phyloP scores from a whole-genome alignment of 2,888 invertebrate genomes.

The Bedellia somnulentella region DNA sequence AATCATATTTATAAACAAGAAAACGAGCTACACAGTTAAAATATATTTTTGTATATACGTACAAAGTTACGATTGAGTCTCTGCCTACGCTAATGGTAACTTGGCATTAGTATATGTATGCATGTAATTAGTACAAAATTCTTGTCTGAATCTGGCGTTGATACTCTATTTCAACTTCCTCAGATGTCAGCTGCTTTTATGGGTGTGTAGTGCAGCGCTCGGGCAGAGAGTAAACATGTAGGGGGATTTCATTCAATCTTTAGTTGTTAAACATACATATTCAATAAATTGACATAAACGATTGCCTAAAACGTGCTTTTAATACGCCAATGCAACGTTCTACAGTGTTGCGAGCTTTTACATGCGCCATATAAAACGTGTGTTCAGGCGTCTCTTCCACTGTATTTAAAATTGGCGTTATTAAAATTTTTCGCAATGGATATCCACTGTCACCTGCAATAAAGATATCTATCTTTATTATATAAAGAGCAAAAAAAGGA shows the following conservation, averaged over 20 bases:
- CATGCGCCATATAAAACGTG: conserved; percentile 1
- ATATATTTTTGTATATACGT: too few relatives aligned
- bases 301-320: conserved; percentile 1
- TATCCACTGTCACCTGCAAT: conserved; percentile 3
- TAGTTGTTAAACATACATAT: not conserved
- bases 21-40: too few relatives aligned
- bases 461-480: too few relatives aligned
- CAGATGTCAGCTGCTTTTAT: conserved; percentile 1
- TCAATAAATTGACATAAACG: not conserved
- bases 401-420: conserved; percentile 1
- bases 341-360: not conserved
- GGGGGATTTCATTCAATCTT: not conserved
- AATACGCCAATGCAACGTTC: conserved; percentile 2
- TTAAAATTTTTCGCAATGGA: conserved; percentile 1
- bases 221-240: conserved; percentile 1
- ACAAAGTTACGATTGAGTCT: too few relatives aligned
- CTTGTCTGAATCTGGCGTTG: not conserved
- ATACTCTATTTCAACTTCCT: conserved; percentile 2
- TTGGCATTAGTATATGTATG: too few relatives aligned
- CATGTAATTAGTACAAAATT: too few relatives aligned
- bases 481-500: too few relatives aligned
- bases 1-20: too few relatives aligned
- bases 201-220: conserved; percentile 2
- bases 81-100: too few relatives aligned
- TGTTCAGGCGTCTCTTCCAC: conserved; percentile 2